Evolutionary conservation across 2,888 invertebrate species (phyloP), one percentile per base, ranked within the genome.

Genomic region (Tupiocoris notatus): DNA sequence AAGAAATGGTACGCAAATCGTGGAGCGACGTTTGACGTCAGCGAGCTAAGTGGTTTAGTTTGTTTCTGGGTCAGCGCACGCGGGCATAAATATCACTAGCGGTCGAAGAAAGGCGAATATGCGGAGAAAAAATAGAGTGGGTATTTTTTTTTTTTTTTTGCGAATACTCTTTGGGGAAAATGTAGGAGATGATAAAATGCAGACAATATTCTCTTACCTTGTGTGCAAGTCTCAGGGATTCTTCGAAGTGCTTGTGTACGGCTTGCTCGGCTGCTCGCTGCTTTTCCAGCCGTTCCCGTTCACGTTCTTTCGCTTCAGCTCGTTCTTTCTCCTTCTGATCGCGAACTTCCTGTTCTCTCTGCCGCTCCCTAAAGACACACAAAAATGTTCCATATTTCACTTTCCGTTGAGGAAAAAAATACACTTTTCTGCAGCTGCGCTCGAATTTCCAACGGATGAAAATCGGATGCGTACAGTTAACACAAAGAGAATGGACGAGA

Each of bases 181-280:
- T n/a, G n/a, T n/a, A n/a, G n/a, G n/a, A n/a, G n/a, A n/a, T n/a
- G n/a, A n/a, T n/a, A n/a, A n/a, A n/a, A n/a, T n/a, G n/a, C n/a
- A n/a, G n/a, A n/a, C n/a, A n/a, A n/a, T n/a, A n/a, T n/a, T n/a
- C 39, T 20, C 84, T 84, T 84, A 92, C 92, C 89, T 92, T 91
- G 86, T 92, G 90, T 62, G 91, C 91, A 79, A 90, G 86, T 65
- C 84, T 81, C 78, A 95, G 87, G 79, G 94, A 94, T 86, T 94
- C 94, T 83, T 93, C 93, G 85, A 95, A 95, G 86, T 95, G 95
- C 85, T 94, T 92, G 82, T 93, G 90, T 77, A 95, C 92, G 79
- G 92, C 90, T 81, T 88, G 88, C 81, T 89, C 88, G 75, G 88
- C 88, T 77, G 86, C 85, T 79, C 86, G 84, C 79, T 85, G 84